phyloP scores from a whole-genome alignment of 2,113 vertebrate genomes.

The Mohoua ochrocephala region DNA sequence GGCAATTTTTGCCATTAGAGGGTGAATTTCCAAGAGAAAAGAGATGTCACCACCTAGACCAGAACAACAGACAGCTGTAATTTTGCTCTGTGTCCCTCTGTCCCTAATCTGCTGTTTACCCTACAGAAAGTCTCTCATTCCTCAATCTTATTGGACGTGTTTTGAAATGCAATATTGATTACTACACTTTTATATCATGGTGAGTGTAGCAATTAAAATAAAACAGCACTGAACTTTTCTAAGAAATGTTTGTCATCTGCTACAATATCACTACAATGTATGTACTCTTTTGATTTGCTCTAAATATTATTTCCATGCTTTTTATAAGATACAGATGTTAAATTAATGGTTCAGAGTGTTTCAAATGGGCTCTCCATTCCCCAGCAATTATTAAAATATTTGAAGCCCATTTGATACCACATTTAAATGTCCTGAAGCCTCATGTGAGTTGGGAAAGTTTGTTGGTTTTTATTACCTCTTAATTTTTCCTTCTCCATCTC shows the following conservation, averaged over 20 bases:
- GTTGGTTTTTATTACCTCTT: constrained; percentile 20
- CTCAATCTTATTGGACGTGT: background rate
- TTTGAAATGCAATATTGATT: background rate
- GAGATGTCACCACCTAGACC: background rate
- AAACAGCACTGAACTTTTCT: background rate
- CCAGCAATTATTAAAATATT: constrained; percentile 47
- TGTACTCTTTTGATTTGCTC: background rate
- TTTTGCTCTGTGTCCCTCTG: background rate
- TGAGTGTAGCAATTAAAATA: background rate
- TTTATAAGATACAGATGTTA: constrained; percentile 52
- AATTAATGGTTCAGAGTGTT: constrained; percentile 20
- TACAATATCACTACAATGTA: background rate
- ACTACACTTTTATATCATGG: background rate
- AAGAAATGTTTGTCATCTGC: background rate
- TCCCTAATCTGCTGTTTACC: background rate
- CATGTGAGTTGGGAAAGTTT: constrained; percentile 17
- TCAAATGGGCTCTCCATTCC: background rate
- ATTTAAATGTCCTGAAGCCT: constrained; percentile 5
- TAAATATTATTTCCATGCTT: background rate
- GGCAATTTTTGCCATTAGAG: background rate
- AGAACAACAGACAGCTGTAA: background rate
- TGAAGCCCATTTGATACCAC: constrained; percentile 27
- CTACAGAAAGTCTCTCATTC: background rate
- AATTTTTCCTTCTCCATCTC: background rate
- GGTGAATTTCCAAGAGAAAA: background rate